phyloP scores from a whole-genome alignment of 2,797 vertebrate genomes.

The Falco biarmicus region DNA sequence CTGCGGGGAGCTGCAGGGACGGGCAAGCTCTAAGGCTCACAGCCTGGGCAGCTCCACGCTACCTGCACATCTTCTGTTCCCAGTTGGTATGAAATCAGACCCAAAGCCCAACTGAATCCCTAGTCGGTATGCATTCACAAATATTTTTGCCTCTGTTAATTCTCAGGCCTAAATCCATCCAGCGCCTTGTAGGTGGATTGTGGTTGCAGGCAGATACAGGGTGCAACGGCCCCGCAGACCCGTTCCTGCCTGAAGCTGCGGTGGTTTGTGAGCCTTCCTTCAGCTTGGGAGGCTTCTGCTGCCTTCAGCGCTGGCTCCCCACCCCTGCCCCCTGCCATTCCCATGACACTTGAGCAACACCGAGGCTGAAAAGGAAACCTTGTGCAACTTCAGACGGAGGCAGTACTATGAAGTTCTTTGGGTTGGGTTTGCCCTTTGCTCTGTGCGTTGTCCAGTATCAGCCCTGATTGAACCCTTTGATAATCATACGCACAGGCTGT shows the following conservation, averaged over 20 bases:
- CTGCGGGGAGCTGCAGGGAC: neutral
- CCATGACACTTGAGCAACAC: neutral
- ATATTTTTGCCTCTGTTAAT: neutral
- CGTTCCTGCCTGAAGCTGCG: neutral
- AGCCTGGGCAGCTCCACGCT: neutral
- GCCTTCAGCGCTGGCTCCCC: neutral
- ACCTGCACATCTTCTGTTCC: neutral
- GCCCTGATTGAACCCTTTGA: neutral
- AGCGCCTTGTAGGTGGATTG: neutral
- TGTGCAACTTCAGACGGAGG: neutral
- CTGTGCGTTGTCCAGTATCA: neutral
- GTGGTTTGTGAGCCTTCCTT: neutral
- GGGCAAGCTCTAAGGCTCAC: neutral
- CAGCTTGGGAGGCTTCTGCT: neutral
- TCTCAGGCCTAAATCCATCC: neutral
- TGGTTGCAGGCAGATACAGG: neutral
- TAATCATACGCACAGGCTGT: neutral
- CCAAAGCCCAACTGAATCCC: neutral
- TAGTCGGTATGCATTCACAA: neutral
- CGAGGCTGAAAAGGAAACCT: neutral
- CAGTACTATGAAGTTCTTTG: neutral
- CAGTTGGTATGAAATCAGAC: neutral
- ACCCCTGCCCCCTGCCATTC: neutral
- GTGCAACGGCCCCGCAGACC: neutral
- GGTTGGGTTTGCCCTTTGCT: neutral